phyloP scores from a whole-genome alignment of 2,797 vertebrate species.

The Microctenopoma lineatum region DNA sequence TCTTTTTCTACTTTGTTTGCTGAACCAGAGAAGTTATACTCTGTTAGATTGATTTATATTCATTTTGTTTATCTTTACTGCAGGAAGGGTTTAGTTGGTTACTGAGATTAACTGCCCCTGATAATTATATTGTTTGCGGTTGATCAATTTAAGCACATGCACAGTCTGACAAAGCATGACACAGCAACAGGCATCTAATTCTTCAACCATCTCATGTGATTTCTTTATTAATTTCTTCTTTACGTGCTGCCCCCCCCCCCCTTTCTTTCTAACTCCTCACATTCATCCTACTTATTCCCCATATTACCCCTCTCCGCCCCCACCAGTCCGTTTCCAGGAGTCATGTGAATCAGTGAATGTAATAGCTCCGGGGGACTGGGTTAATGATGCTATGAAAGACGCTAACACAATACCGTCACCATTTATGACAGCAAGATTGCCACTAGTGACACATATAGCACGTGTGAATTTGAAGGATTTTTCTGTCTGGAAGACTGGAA shows the following conservation, averaged over 20 bases:
- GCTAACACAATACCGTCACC: constrained; percentile 14
- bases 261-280: constrained; percentile 8
- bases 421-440: constrained; percentile 1
- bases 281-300: constrained; percentile 38
- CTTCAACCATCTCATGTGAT: background rate
- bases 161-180: background rate
- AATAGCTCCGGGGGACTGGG: constrained; percentile 38
- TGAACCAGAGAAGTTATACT: background rate
- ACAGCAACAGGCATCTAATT: background rate
- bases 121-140: background rate
- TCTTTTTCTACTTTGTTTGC: too few species aligned
- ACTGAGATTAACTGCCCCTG: background rate
- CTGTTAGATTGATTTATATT: background rate
- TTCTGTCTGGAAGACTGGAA: constrained; percentile 25
- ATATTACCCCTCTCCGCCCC: constrained; percentile 15
- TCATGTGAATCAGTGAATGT: constrained; percentile 60
- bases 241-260: constrained; percentile 3
- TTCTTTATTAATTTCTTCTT: background rate
- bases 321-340: constrained; percentile 34
- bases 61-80: background rate
- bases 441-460: constrained; percentile 11
- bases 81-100: background rate
- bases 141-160: background rate
- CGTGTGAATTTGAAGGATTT: constrained; percentile 20
- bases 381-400: constrained; percentile 22